Percentiles rank a stretch among this genome's conserved stretches.
Conservation (phyloP, 2,888 invertebrate species). For the Hydroisotoma schaefferi region DNA sequence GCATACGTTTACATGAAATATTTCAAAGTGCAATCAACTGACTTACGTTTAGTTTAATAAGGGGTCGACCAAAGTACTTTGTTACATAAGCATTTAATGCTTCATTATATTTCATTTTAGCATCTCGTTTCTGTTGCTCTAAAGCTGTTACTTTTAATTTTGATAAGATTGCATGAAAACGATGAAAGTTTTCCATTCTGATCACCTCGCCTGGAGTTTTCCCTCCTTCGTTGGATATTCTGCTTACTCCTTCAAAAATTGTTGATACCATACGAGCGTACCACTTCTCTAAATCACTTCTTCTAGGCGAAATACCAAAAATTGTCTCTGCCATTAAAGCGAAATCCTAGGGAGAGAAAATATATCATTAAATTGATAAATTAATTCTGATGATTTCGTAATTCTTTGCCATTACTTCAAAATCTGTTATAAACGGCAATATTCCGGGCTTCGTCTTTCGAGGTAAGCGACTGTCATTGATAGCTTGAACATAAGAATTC, state of each 20-base stretch:
- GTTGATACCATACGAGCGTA: slow-evolving; percentile 73
- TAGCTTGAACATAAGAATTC: slow-evolving; percentile 73
- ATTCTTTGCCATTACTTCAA: slow-evolving; percentile 61
- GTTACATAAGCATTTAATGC: slow-evolving; percentile 87
- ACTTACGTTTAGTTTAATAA: slow-evolving; percentile 83
- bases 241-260: slow-evolving; percentile 76
- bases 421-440: slow-evolving; percentile 80
- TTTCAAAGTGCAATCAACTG: slow-evolving; percentile 1
- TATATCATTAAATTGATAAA: no score
- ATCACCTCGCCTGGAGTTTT: slow-evolving; percentile 91
- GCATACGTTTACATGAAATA: slow-evolving; percentile 3
- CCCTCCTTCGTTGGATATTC: slow-evolving; percentile 75
- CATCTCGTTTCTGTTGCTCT: slow-evolving; percentile 82
- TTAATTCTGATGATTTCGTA: background rate
- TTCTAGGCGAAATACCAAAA: slow-evolving; percentile 78
- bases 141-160: slow-evolving; percentile 85
- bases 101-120: slow-evolving; percentile 83
- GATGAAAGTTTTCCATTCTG: slow-evolving; percentile 95
- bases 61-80: slow-evolving; percentile 87
- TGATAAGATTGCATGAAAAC: slow-evolving; percentile 78
- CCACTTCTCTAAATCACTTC: slow-evolving; percentile 90
- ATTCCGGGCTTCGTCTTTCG: slow-evolving; percentile 81
- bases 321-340: slow-evolving; percentile 81
- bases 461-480: slow-evolving; percentile 71
- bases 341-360: slow-evolving; percentile 61